Evolutionary conservation across 2,113 vertebrate species (phyloP), one percentile per base, ranked within the genome.

Genomic region (Oryzias javanicus): DNA sequence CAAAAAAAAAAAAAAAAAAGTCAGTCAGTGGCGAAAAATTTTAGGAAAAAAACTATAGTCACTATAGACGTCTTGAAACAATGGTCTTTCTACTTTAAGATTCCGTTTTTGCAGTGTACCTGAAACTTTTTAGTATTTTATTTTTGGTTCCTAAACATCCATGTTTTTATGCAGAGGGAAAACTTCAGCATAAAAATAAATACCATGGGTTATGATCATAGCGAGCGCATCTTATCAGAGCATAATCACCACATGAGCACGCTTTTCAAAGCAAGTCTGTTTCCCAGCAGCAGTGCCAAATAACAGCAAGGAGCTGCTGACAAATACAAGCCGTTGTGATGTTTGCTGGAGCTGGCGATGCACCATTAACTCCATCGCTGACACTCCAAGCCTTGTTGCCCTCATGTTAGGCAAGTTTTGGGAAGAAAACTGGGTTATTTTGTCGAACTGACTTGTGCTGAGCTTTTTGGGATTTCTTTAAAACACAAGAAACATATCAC

Each of bases 221-320:
- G 47, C 17, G 29, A 63, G 18, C 72, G 50, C 58, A 60, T 47
- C 48, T 74, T 22, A 61, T 10, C 2, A 4, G n/a, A 52, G 22
- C 4, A n/a, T 14, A 18, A 50, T 0, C 16, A 27, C 14, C 14
- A 52, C 60, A 50, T 54, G 22, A 40, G 4, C 47, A 19, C 17
- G 24, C 45, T 55, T 64, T 61, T 50, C 35, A 62, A 44, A 51
- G 49, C 14, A 55, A 42, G 29, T 27, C n/a, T 47, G 12, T 51
- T 22, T 50, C 42, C 42, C 22, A 61, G 46, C 48, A 67, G 53
- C 27, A 50, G 7, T 42, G 64, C 29, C 60, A 68, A 70, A 67
- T n/a, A 42, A 66, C 25, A 59, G 42, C 20, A 17, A 20, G 1
- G 6, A 56, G 18, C 29, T 19, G 14, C 25, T 66, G 46, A 55